Base-by-base conservation (phyloP, 2,113 vertebrate genomes). In the Chaenogobius annularis region DNA sequence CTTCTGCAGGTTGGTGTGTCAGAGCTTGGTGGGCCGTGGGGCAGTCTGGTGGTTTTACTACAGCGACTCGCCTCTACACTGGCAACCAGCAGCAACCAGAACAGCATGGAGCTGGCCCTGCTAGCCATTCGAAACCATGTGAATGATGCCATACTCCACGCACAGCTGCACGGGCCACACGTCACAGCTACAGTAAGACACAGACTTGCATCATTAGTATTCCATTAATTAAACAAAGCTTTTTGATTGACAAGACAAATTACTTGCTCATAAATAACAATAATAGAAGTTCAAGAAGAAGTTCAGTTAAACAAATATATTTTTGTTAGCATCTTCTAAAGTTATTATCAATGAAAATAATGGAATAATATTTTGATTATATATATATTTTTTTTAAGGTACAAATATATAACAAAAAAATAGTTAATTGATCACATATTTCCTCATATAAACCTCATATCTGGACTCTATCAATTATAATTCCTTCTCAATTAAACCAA, bases 141-240 rank as follows among this genome's bases (percentile, higher is more conserved):
- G 78, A 96, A 97, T 0, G 95, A 97, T 17, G 95, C 96, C 68
- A 94, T 97, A 68, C 89, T 96, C 61, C 93, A 94, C 0, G 94
- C 96, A 0, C 95, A 96, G 89, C 77, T 95, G 56, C 94, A 96
- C 0, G 96, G 96, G 3, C 94, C 94, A 0, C 93, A 93, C 72
- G 92, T 97, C 64, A 95, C 95, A 0, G 90, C 94, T 5, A 94
- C 93, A 5, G 96, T 97, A 83, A 95, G 96, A 61, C 3, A 40
- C 46, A 19, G 15, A 37, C 15, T 35, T 17, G 14, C 13, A 61
- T 3, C 6, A 54, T 20, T 54, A 54, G 19, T 54, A 20, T n/a
- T 54, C 7, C n/a, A 54, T 10, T 20, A 20, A 8, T 3, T 47
- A 13, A 0, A 47, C 46, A 40, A 9, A 40, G 2, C 14, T 47